Evolutionary conservation across 2,797 vertebrate species (phyloP).

Genomic region (Oryzias sinensis): DNA sequence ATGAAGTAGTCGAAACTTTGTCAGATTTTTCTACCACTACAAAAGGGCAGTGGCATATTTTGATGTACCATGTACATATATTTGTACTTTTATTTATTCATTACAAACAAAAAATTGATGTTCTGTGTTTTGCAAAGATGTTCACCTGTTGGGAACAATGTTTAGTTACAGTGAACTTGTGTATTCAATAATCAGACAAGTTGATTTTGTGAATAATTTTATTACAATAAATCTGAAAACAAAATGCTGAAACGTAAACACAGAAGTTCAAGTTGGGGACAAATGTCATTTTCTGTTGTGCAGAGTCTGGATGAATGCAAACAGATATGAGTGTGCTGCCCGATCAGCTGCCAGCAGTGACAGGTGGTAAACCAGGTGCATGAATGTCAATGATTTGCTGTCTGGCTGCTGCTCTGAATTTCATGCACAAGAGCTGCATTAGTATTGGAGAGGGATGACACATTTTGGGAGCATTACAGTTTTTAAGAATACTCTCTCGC

Average conservation of each 20-base stretch:
- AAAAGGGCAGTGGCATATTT: constrained; percentile 39
- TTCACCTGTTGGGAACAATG: constrained; percentile 32
- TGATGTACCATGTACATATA: constrained; percentile 42
- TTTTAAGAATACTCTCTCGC: background rate
- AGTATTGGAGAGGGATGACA: background rate
- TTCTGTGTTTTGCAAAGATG: constrained; percentile 42
- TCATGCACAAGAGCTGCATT: constrained; percentile 9
- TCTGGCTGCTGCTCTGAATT: constrained; percentile 13
- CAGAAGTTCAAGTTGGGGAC: background rate
- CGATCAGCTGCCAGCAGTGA: constrained; percentile 31
- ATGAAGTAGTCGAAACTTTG: constrained; percentile 11
- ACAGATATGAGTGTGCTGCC: constrained; percentile 31
- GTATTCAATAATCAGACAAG: constrained; percentile 14
- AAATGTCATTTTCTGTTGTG: constrained; percentile 15
- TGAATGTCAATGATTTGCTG: constrained; percentile 40
- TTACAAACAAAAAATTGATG: constrained; percentile 41
- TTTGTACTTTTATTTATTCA: constrained; percentile 65
- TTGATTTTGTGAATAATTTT: background rate
- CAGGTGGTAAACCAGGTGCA: constrained; percentile 56
- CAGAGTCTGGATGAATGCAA: constrained; percentile 7
- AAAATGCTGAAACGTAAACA: constrained; percentile 12
- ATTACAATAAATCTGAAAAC: constrained; percentile 2
- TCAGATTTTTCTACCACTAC: constrained; percentile 20
- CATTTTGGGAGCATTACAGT: background rate
- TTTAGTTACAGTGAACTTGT: constrained; percentile 23